Evolutionary conservation across 2,797 vertebrate species (phyloP).

Genomic region (Margarornis squamiger): DNA sequence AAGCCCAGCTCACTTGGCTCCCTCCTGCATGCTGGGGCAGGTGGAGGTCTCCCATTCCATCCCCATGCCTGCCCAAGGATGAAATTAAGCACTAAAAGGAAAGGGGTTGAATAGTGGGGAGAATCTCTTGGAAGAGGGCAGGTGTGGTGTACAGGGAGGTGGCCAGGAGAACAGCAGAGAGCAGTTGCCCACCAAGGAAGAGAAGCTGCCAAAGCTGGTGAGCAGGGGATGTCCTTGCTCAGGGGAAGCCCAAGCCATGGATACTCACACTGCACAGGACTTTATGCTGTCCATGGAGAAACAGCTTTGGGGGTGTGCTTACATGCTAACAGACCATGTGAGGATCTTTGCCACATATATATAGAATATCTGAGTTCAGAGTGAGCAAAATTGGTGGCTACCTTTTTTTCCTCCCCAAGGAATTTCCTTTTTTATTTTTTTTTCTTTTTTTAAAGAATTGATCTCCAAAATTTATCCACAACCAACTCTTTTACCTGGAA

Average conservation of each 20-base stretch:
- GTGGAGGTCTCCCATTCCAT: neutral
- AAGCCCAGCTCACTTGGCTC: fast-evolving
- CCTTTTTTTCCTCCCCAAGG: neutral
- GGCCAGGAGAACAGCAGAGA: neutral
- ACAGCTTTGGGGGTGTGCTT: neutral
- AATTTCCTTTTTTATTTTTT: neutral
- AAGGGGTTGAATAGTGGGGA: neutral
- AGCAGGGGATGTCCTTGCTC: neutral
- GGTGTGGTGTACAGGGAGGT: fast-evolving
- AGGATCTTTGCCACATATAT: neutral
- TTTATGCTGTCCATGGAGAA: neutral
- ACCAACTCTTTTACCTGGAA: neutral
- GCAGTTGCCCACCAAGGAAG: fast-evolving
- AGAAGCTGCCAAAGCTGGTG: neutral
- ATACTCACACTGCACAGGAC: neutral
- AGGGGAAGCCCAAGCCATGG: fast-evolving
- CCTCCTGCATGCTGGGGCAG: fast-evolving
- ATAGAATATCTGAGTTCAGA: neutral
- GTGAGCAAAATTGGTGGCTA: neutral
- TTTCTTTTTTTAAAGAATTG: neutral
- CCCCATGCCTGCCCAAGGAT: neutral
- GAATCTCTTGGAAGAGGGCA: neutral
- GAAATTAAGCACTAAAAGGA: neutral
- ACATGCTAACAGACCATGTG: fast-evolving
- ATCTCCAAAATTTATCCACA: neutral